A percentile compares a stretch with the other conserved stretches of the same genome.
Evolutionary conservation across 2,113 vertebrate genomes (phyloP).

Genomic region (Microtus ochrogaster): DNA sequence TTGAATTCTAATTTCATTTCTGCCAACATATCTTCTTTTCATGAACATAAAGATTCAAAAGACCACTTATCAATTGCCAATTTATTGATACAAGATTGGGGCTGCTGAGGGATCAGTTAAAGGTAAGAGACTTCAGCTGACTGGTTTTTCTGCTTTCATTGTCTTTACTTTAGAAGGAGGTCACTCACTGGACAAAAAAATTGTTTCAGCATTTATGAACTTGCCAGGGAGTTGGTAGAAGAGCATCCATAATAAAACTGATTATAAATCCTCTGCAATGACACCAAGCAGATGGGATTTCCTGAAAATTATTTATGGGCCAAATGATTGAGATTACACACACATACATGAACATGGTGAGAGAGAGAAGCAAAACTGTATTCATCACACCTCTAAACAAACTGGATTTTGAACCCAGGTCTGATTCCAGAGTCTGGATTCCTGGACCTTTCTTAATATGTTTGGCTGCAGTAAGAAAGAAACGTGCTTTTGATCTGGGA

Average conservation of each 20-base stretch:
- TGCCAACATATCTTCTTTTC: constrained; percentile 5
- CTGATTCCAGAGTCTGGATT: too few species aligned
- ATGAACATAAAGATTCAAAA: constrained; percentile 30
- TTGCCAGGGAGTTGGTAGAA: not conserved
- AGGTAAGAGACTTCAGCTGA: not conserved
- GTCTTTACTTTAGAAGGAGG: not conserved
- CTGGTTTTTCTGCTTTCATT: not conserved
- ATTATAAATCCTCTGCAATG: not conserved
- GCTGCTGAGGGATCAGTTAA: not conserved
- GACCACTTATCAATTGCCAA: constrained; percentile 21
- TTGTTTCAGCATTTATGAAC: not conserved
- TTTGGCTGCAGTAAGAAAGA: too few species aligned
- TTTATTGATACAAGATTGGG: not conserved
- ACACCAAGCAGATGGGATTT: not conserved
- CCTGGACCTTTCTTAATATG: too few species aligned
- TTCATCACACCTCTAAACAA: not conserved
- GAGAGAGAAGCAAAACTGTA: not conserved
- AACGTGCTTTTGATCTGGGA: too few species aligned
- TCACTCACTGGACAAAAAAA: not conserved
- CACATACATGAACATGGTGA: not conserved
- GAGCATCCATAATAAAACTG: not conserved
- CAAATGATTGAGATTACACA: constrained; percentile 38
- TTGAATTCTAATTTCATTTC: not conserved
- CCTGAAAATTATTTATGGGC: not conserved
- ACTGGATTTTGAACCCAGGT: too few species aligned